phyloP scores from a whole-genome alignment of 2,113 vertebrate species.

The Nothocercus julius region DNA sequence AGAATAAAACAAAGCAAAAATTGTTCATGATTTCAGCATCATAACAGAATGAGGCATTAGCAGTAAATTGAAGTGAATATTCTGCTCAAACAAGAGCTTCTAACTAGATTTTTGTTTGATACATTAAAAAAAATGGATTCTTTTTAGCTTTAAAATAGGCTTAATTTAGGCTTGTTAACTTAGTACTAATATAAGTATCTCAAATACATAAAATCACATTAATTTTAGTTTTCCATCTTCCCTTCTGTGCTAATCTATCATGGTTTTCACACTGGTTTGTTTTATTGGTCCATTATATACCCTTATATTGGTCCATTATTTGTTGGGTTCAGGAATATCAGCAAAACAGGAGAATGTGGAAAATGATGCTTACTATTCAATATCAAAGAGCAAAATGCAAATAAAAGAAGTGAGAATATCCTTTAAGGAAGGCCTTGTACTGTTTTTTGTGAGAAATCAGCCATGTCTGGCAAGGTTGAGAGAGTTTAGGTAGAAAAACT shows the following conservation, averaged over 20 bases:
- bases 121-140: not conserved
- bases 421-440: not conserved
- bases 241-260: too few species aligned
- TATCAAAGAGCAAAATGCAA: not conserved
- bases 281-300: not conserved
- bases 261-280: not conserved
- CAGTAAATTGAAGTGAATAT: not conserved
- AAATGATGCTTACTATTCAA: not conserved
- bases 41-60: slow-evolving; percentile 43
- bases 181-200: not conserved
- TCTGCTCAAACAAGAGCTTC: not conserved
- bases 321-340: not conserved
- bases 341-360: not conserved
- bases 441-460: too few species aligned
- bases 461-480: not conserved
- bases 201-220: not conserved
- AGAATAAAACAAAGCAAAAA: slow-evolving; percentile 63
- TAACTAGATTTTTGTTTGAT: not conserved
- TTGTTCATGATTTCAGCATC: slow-evolving; percentile 46
- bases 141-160: not conserved
- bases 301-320: not conserved
- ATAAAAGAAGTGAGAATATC: not conserved
- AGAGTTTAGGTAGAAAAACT: not conserved
- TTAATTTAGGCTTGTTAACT: not conserved
- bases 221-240: not conserved